phyloP scores from a whole-genome alignment of 1,140 invertebrate genomes.

The Meloidogyne chitwoodi region DNA sequence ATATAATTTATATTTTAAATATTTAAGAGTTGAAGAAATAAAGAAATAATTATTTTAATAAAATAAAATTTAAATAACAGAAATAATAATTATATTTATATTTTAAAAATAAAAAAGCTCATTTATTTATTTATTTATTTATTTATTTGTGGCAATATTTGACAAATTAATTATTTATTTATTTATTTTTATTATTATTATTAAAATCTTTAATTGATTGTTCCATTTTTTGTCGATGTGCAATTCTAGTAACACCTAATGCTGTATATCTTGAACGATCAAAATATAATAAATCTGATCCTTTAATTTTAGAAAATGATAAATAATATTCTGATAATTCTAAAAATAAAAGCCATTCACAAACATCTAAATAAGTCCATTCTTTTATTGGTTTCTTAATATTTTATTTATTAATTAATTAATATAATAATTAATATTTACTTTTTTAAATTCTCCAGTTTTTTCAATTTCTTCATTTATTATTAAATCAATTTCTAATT shows the following conservation, averaged over 20 bases:
- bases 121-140: too few relatives aligned
- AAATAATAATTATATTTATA: too few relatives aligned
- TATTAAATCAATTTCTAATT: slow-evolving; percentile 11
- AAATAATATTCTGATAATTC: slow-evolving; percentile 64
- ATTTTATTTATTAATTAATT: not conserved
- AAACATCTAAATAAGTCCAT: slow-evolving; percentile 64
- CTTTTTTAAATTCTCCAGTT: not conserved
- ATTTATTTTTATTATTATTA: not conserved
- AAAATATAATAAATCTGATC: slow-evolving; percentile 62
- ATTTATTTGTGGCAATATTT: too few relatives aligned
- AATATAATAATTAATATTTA: not conserved
- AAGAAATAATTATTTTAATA: too few relatives aligned
- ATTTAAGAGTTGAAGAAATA: too few relatives aligned
- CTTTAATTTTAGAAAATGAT: slow-evolving; percentile 63
- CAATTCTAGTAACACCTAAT: slow-evolving; percentile 65
- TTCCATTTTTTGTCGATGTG: slow-evolving; percentile 66
- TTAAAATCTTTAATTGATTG: slow-evolving; percentile 23
- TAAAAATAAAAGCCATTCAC: slow-evolving; percentile 63
- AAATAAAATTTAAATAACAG: too few relatives aligned
- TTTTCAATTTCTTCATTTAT: not conserved
- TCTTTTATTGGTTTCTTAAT: slow-evolving; percentile 62
- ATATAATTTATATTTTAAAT: too few relatives aligned
- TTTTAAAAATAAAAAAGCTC: too few relatives aligned
- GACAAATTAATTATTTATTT: not conserved
- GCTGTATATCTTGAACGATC: slow-evolving; percentile 64